These are phyloP conservation scores for Polyommatus iphigenia DNA, from an alignment of 2,888 invertebrate genomes.

Conservation along the genomic window DNA sequence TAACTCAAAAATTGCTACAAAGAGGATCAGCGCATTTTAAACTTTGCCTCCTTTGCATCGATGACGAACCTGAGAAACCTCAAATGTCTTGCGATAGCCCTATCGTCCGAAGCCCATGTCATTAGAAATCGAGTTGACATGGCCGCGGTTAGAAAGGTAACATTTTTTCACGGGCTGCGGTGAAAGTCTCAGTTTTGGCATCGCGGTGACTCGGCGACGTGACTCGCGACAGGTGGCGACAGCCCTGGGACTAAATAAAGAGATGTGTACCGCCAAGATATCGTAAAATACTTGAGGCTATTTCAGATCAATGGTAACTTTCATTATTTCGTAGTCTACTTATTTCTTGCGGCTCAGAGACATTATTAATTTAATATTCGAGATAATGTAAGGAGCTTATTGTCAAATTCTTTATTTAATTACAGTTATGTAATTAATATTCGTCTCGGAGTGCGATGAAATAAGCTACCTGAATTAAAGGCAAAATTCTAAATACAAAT, in stretches of 20 bases:
- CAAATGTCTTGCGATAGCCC: neutral
- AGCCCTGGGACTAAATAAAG: slow-evolving; percentile 26
- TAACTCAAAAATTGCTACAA: too few relatives aligned
- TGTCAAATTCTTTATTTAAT: too few relatives aligned
- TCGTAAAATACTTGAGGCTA: neutral
- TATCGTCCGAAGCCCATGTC: slow-evolving; percentile 37
- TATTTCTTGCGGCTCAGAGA: too few relatives aligned
- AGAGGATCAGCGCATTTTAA: too few relatives aligned
- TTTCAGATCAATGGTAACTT: too few relatives aligned
- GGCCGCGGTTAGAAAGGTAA: slow-evolving; percentile 62
- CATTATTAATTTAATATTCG: too few relatives aligned
- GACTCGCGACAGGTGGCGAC: slow-evolving; percentile 1
- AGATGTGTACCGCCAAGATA: slow-evolving; percentile 13
- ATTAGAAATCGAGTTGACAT: slow-evolving; percentile 50
- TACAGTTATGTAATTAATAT: too few relatives aligned
- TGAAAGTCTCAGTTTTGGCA: slow-evolving; percentile 59
- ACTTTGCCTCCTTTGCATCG: neutral
- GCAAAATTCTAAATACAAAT: too few relatives aligned
- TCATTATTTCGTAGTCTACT: too few relatives aligned
- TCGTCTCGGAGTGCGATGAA: too few relatives aligned
- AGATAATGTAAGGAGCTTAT: too few relatives aligned
- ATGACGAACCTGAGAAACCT: neutral
- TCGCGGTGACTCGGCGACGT: neutral
- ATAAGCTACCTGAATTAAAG: too few relatives aligned
- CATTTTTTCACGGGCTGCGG: slow-evolving; percentile 64